Conservation (phyloP, 2,888 invertebrate species). For the Apoda limacodes region DNA sequence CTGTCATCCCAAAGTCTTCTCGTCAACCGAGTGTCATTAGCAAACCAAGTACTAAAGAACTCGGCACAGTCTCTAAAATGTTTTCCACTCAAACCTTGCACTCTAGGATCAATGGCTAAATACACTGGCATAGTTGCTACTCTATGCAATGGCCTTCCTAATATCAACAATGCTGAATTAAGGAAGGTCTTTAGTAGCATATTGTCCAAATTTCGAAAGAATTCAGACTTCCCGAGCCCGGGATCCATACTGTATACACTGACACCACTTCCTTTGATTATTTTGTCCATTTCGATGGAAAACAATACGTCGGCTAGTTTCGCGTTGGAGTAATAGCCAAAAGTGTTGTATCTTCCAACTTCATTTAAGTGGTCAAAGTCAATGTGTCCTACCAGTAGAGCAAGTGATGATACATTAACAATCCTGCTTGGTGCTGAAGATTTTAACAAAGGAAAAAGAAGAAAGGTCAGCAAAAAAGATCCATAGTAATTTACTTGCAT, state of each 20-base stretch:
- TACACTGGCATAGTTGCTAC: conserved; percentile 43
- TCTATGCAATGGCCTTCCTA: conserved; percentile 32
- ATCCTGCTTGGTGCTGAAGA: conserved; percentile 42
- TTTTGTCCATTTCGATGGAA: conserved; percentile 63
- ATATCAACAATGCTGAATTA: conserved; percentile 25
- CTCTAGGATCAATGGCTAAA: conserved; percentile 34
- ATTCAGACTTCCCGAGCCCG: conserved; percentile 81
- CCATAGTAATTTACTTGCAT: conserved; percentile 70
- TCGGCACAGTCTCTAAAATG: conserved; percentile 44
- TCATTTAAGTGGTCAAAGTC: conserved; percentile 81
- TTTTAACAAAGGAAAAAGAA: conserved; percentile 38
- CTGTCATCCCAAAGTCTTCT: conserved; percentile 35
- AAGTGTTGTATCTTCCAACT: conserved; percentile 69
- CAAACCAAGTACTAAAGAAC: conserved; percentile 52
- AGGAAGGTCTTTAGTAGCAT: conserved; percentile 24
- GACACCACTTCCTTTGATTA: conserved; percentile 61
- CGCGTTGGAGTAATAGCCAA: conserved; percentile 65
- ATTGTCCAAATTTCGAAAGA: conserved; percentile 71
- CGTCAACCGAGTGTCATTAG: conserved; percentile 31
- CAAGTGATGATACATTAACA: conserved; percentile 52
- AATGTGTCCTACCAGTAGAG: conserved; percentile 75
- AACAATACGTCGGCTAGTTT: conserved; percentile 40
- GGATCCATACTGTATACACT: conserved; percentile 87
- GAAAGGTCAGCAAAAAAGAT: conserved; percentile 39
- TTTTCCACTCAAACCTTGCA: conserved; percentile 35